phyloP scores from a whole-genome alignment of 2,888 invertebrate genomes.

The Hypselothyrea guttata region DNA sequence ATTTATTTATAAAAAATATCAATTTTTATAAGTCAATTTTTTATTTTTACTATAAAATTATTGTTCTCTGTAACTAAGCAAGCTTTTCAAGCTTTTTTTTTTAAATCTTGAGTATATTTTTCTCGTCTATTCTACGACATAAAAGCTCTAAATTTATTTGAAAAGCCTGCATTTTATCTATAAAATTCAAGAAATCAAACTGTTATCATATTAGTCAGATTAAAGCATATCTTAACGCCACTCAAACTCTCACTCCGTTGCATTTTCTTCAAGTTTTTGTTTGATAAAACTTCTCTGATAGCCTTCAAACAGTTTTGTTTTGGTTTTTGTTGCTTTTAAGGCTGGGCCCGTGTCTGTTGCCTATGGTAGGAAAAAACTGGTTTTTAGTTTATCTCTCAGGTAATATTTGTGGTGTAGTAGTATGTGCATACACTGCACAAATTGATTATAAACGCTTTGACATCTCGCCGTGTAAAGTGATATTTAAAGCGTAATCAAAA shows the following conservation, averaged over 20 bases:
- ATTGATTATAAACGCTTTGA: constrained; percentile 15
- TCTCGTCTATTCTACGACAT: too few relatives aligned
- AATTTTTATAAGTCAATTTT: too few relatives aligned
- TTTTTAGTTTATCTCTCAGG: constrained; percentile 41
- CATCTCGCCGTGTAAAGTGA: neutral
- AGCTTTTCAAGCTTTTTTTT: too few relatives aligned
- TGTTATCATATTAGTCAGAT: too few relatives aligned
- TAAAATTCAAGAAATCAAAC: too few relatives aligned
- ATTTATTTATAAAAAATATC: too few relatives aligned
- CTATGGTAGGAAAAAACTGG: constrained; percentile 38
- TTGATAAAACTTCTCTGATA: constrained; percentile 66
- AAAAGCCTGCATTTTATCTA: too few relatives aligned
- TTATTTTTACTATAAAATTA: too few relatives aligned
- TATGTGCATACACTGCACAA: constrained; percentile 28
- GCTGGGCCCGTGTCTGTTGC: constrained; percentile 44
- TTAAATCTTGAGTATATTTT: too few relatives aligned
- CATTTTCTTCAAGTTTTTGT: constrained; percentile 19
- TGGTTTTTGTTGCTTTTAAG: constrained; percentile 40
- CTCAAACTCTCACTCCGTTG: neutral
- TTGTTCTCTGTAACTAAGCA: too few relatives aligned
- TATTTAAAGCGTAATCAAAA: too few relatives aligned
- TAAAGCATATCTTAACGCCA: neutral
- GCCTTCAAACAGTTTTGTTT: constrained; percentile 33
- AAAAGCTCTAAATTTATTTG: too few relatives aligned
- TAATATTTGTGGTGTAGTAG: constrained; percentile 16